Conservation (phyloP, 2,888 invertebrate species). For the Napeogenes inachia region DNA sequence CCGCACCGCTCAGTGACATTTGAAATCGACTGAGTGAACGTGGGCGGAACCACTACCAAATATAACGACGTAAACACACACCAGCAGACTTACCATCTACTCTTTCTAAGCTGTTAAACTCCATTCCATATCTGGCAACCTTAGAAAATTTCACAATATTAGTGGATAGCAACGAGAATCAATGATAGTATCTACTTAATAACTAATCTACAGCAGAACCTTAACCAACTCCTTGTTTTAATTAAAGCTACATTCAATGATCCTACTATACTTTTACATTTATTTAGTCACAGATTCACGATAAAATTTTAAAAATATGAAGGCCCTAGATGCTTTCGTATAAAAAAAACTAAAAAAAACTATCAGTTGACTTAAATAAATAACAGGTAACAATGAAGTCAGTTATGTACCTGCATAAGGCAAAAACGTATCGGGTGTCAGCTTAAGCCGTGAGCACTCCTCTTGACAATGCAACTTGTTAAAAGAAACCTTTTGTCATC, state of each 20-base stretch:
- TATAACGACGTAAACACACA: constrained; percentile 30
- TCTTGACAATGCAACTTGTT: constrained; percentile 24
- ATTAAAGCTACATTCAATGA: too few species aligned
- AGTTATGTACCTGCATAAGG: constrained; percentile 24
- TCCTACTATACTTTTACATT: too few species aligned
- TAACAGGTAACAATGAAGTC: constrained; percentile 1
- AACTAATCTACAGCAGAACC: too few species aligned
- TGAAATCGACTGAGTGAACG: constrained; percentile 44
- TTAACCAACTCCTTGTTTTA: too few species aligned
- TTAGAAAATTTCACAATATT: too few species aligned
- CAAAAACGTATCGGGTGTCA: constrained; percentile 27
- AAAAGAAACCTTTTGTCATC: constrained; percentile 57
- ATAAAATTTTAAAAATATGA: background rate
- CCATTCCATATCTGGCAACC: too few species aligned
- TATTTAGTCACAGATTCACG: too few species aligned
- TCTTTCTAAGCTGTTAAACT: background rate
- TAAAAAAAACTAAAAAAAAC: background rate
- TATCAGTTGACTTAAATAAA: background rate
- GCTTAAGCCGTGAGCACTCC: constrained; percentile 17
- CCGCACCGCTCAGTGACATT: constrained; percentile 41
- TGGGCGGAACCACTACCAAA: constrained; percentile 43
- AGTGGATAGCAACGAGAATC: too few species aligned
- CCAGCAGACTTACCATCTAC: background rate
- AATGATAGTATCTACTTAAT: too few species aligned
- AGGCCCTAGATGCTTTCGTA: background rate